Evolutionary conservation across 2,797 vertebrate species (phyloP), one percentile per base, ranked within the genome.

Genomic region (Sebastes aleutianus): DNA sequence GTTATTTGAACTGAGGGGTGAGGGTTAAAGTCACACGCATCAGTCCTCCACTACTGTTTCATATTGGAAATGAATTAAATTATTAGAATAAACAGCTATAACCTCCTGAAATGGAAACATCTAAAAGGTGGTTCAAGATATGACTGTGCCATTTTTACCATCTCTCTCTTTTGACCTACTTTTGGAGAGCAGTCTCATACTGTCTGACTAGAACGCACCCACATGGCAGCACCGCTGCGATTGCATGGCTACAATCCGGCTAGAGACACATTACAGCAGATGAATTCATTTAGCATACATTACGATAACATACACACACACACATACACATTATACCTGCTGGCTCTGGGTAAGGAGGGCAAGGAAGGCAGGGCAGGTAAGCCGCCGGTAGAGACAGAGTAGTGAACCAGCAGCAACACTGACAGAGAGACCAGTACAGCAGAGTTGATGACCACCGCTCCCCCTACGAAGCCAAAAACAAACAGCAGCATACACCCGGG

Each of bases 391-490:
- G 98, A 98, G 83, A 99, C 97, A 12, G 98, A 99, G 94, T 98
- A 99, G 95, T 99, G 99, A 90, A 99, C 98, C 83, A 99, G 97
- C 93, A 99, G 96, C 95, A 99, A 95, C 79, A 99, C 98, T 0
- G 98, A 99, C 74, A 99, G 97, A 77, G 99, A 99, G 1, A 99
- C 98, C 93, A 99, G 93, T 80, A 99, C 96, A 31, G 98, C 98
- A 3, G 99, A 99, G 94, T 99, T 99, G 97, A 99, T 97, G 95
- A 99, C 98, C 96, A 99, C 98, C 83, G 98, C 98, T 93, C 99
- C 98, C 88, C 99, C 99, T 87, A 99, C 97, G 80, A 99, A 99
- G 96, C 99, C 98, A 95, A 99, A 99, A 94, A 99, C 97, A 96
- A 99, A 98, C 88, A 99, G 97, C 96, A 99, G 97, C 98, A 99